phyloP scores from a whole-genome alignment of 2,888 invertebrate species.

The Parnassius smintheus region DNA sequence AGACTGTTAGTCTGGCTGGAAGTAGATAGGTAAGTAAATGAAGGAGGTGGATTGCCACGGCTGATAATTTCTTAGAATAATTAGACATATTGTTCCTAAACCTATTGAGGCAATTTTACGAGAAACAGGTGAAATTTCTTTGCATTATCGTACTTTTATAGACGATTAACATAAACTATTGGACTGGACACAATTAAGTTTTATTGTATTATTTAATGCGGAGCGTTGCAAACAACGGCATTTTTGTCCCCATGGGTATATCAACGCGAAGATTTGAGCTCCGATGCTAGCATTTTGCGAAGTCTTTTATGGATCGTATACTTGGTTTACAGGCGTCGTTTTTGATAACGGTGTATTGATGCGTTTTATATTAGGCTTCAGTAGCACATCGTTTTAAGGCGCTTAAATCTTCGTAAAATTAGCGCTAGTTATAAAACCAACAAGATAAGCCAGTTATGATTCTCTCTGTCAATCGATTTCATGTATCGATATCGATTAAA shows the following conservation, averaged over 20 bases:
- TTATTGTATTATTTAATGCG: conserved; percentile 64
- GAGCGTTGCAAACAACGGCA: conserved; percentile 59
- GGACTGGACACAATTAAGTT: conserved; percentile 56
- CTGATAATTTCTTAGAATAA: no score
- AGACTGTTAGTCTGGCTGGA: no score
- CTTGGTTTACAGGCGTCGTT: conserved; percentile 63
- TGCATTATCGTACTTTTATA: conserved; percentile 57
- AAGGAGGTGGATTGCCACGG: no score
- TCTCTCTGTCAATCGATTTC: no score
- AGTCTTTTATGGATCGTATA: conserved; percentile 71
- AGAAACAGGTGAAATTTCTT: neutral
- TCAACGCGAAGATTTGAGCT: conserved; percentile 52
- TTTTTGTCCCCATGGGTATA: conserved; percentile 56
- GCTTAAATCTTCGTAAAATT: conserved; percentile 54
- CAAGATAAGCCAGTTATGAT: no score
- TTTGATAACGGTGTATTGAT: conserved; percentile 68
- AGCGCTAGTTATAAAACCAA: conserved; percentile 34
- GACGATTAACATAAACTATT: conserved; percentile 61
- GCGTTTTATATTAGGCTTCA: conserved; percentile 59
- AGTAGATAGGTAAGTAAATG: no score
- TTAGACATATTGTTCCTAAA: neutral
- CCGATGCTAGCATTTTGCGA: conserved; percentile 54
- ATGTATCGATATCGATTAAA: no score
- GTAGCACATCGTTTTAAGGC: conserved; percentile 45
- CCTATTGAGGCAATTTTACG: neutral